Base-by-base conservation (phyloP, 2,797 vertebrate species). In the Loris lydekkerianus region DNA sequence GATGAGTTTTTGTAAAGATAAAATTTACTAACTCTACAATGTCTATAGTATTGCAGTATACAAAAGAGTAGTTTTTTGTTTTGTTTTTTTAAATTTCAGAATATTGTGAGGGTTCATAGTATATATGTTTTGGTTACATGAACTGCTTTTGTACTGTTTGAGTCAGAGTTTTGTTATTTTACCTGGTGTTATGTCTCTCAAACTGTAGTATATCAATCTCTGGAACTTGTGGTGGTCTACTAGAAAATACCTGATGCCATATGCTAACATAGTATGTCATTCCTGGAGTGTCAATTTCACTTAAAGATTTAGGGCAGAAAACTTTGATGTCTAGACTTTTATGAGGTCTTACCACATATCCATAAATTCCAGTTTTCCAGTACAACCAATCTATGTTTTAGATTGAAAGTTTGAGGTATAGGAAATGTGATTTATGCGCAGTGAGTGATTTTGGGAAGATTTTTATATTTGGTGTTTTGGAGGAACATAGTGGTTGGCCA, bases 251-350 rank as follows among this genome's bases (percentile, higher is more conserved):
- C 77, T 31, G 5, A 72, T 60, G 37, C 37, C 18, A 4, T 13
- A 37, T 31, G 53, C 37, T 69, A 67, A 60, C 6, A 8, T 5
- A 5, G 25, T 0, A 11, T 2, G 4, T 91, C 18, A 63, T 63
- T 63, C 46, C 60, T 81, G 13, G 65, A 65, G 23, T 56, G 25
- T 4, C 20, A 67, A 37, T 93, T 86, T 86, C 63, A 87, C 40
- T 69, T 61, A 70, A 86, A 75, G 34, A 87, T 65, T 91, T 87
- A 96, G 78, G 43, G 60, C 85, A 58, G n/a, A 69, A 63, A 75
- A 75, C 34, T 90, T 78, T 73, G 25, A 80, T 56, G 20, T 86
- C 63, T 63, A 56, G 13, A 70, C 40, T 67, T 88, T 43, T 58
- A 25, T 10, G 58, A 63, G 53, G 31, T 40, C 60, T 81, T 83